Evolutionary conservation across 2,113 vertebrate genomes (phyloP), one percentile per base, ranked within the genome.

Genomic region (Channa argus): DNA sequence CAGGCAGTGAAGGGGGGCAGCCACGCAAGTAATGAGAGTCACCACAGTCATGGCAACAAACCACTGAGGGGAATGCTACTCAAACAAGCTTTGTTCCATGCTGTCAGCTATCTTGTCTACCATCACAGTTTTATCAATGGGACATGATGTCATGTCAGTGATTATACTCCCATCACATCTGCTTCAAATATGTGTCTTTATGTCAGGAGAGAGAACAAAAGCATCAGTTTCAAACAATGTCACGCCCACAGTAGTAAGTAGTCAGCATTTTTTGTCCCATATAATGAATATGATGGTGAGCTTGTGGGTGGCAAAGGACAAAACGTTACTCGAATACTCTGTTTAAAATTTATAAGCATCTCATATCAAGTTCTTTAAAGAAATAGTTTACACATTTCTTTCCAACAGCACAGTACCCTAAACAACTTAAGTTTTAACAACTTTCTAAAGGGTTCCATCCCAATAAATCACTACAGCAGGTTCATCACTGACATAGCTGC

Each of bases 61-160:
- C 80, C 78, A 45, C 74, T n/a, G 77, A 85, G 86, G 68, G 88
- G 89, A 84, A 74, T 78, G 85, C 88, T 88, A 80, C 80, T 90
- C 84, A 91, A 84, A 89, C 90, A 87, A 73, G 84, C 90, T 91
- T 92, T 92, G 90, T 92, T 90, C 89, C 86, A 74, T 74, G 71
- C 86, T 83, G 86, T 86, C 81, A 88, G 84, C 84, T 89, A 89
- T 89, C 89, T 91, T 71, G 81, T 88, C 88, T 90, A 79, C 83
- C 84, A 89, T 90, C 87, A 65, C 87, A 65, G 81, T 77, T 86
- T 90, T 88, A 87, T 89, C 88, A 88, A 83, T 80, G 82, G 88
- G 86, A 85, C 67, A 86, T 90, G 89, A 86, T 87, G 89, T 89
- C 90, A 91, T 67, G 75, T 77, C 84, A 69, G 82, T 69, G 70